Conservation (phyloP, 2,888 invertebrate species). For the Tridacna crocea region DNA sequence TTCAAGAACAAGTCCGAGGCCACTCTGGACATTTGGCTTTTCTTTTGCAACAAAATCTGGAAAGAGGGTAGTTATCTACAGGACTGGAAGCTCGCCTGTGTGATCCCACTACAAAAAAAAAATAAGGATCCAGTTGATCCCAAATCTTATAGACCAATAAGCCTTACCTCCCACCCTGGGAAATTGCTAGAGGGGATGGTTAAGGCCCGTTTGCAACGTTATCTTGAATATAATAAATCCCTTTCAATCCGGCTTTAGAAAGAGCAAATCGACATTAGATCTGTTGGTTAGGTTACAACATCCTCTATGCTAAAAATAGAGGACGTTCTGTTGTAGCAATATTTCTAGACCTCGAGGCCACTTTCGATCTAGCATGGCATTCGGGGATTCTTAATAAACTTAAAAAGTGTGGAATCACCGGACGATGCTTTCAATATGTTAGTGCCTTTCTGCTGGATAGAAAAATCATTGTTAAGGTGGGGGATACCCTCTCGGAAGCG, state of each 20-base stretch:
- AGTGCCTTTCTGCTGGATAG: constrained; percentile 29
- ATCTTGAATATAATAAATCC: constrained; percentile 21
- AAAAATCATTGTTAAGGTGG: constrained; percentile 22
- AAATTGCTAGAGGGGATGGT: constrained; percentile 34
- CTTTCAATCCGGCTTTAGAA: constrained; percentile 28
- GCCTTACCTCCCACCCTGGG: constrained; percentile 36
- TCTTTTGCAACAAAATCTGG: constrained; percentile 11
- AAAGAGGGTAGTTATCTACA: not conserved
- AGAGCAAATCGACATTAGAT: constrained; percentile 7
- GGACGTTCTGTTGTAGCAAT: constrained; percentile 10
- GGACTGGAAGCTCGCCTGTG: constrained; percentile 32
- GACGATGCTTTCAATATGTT: constrained; percentile 29
- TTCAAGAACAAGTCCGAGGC: not conserved
- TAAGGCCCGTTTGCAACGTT: constrained; percentile 8
- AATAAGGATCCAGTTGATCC: constrained; percentile 16
- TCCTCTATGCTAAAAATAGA: constrained; percentile 8
- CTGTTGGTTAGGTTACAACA: constrained; percentile 22
- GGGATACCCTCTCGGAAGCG: constrained; percentile 1
- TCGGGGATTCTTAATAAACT: constrained; percentile 33
- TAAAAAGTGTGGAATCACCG: constrained; percentile 30
- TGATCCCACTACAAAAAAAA: constrained; percentile 27
- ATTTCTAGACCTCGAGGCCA: constrained; percentile 22
- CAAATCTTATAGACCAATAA: constrained; percentile 31
- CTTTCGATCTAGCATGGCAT: constrained; percentile 27
- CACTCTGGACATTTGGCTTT: not conserved